Evolutionary conservation across 2,113 vertebrate species (phyloP), one percentile per base, ranked within the genome.

Genomic region (Atherinomorus stipes): DNA sequence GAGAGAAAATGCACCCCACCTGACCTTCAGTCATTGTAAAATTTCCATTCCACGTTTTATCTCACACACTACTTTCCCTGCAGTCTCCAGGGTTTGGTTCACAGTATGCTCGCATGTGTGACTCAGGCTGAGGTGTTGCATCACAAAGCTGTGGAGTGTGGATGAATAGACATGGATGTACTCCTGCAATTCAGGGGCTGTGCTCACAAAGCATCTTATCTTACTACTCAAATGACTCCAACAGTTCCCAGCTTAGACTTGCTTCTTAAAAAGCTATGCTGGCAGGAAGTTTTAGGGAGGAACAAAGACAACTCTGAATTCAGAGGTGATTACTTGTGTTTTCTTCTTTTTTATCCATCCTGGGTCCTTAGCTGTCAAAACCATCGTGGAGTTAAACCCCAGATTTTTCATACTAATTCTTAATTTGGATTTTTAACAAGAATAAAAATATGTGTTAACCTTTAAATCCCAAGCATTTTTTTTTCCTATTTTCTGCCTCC

Each of bases 41-140:
- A 86, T 83, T 82, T 76, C 64, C 69, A 86, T 76, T 61, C 58
- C 4, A 57, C 34, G 62, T 85, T 88, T 88, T 83, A 89, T 89
- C 78, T 78, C 7, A 22, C 50, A 8, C 54, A 25, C 69, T 72
- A 59, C 31, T 52, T 88, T 82, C 23, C 0, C 73, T 64, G 47
- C 56, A 23, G 50, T 81, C 83, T 83, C 64, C 70, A 26, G 69
- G 68, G 83, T 61, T 62, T 68, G 70, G 72, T 59, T 74, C 76
- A 54, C 69, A 61, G 71, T 56, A 58, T 45, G 53, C 23, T 12
- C 74, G 64, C 45, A 57, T 38, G 81, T 85, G 71, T 90, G 85
- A 89, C 81, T 89, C 85, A 86, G 40, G 69, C 60, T 52, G 76
- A 82, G 71, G 65, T 76, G 77, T 87, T 83, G 69, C 81, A 78